phyloP scores from a whole-genome alignment of 2,797 vertebrate species.

The Hydrophis major region DNA sequence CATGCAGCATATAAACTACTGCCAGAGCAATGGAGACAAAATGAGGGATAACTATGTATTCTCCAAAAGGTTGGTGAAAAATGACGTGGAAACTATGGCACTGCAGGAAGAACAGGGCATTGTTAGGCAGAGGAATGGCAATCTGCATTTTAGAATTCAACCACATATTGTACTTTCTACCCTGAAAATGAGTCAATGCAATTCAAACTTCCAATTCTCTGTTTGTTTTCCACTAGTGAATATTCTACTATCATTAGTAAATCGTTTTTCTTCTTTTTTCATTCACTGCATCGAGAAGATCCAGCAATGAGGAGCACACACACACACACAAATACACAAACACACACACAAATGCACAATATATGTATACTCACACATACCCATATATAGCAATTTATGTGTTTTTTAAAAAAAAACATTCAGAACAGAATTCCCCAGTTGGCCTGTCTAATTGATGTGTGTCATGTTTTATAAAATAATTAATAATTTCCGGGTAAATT shows the following conservation, averaged over 20 bases:
- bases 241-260: neutral
- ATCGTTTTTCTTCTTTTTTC: neutral
- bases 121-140: neutral
- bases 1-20: neutral
- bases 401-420: neutral
- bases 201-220: neutral
- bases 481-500: conserved; percentile 59
- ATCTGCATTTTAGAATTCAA: neutral
- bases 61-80: neutral
- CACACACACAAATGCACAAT: conserved; percentile 17
- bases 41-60: neutral
- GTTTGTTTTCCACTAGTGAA: neutral
- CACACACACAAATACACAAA: conserved; percentile 1
- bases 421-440: conserved; percentile 55
- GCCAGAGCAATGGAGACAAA: neutral
- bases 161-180: neutral
- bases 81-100: neutral
- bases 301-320: neutral
- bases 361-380: conserved; percentile 10
- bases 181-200: neutral
- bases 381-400: conserved; percentile 35
- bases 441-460: conserved; percentile 49
- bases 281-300: neutral
- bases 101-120: neutral
- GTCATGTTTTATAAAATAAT: conserved; percentile 54